Percentiles rank a stretch among this genome's conserved stretches.
These are phyloP conservation scores for Helostoma temminkii DNA, from an alignment of 2,797 vertebrate species.

Conservation along the genomic window DNA sequence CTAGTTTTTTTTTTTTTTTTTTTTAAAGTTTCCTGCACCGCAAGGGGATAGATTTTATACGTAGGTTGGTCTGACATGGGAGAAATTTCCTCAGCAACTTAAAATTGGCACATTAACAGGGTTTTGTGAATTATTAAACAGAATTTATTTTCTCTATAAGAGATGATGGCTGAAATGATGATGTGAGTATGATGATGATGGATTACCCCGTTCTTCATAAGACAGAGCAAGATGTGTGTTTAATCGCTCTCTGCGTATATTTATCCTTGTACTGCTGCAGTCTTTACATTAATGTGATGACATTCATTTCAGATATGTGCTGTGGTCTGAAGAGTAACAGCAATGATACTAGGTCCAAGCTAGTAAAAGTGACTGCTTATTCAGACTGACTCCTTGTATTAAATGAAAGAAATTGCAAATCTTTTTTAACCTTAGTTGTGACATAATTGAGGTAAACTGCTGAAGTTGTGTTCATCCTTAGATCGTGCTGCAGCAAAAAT, in stretches of 20 bases:
- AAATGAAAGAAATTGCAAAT: not conserved
- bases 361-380: too few species aligned
- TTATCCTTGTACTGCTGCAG: not conserved
- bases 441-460: too few species aligned
- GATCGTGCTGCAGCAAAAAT: too few species aligned
- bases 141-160: not conserved
- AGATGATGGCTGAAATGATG: not conserved
- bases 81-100: not conserved
- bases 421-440: too few species aligned
- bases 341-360: not conserved
- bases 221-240: not conserved
- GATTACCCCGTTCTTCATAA: not conserved
- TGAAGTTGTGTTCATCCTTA: too few species aligned
- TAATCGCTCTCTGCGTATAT: not conserved
- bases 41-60: not conserved
- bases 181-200: too few species aligned
- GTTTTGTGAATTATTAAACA: not conserved
- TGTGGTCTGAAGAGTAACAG: not conserved
- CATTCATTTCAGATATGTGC: constrained; percentile 10
- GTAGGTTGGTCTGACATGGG: not conserved
- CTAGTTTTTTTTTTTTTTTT: not conserved
- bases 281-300: not conserved
- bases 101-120: too few species aligned
- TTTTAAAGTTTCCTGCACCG: not conserved
- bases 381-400: too few species aligned